Evolutionary conservation across 2,113 vertebrate species (phyloP), one percentile per base, ranked within the genome.

Genomic region (Melanotaenia duboulayi): DNA sequence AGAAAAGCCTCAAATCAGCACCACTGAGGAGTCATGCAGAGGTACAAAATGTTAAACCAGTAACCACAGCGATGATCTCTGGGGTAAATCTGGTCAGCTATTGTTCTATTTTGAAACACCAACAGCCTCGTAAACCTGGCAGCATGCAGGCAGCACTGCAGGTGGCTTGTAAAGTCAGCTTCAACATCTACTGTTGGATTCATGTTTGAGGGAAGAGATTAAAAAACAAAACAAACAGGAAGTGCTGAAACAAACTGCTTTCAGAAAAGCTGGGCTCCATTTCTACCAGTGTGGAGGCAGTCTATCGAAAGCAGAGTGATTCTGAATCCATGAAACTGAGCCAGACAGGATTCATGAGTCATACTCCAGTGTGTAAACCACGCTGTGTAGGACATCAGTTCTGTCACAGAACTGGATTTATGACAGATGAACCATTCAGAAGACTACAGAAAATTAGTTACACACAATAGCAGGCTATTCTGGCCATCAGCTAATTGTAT

Each of bases 401-500:
- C 44, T 42, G 51, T 65, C 52, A 5, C 56, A 78, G 71, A 62
- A 78, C 66, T 81, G 71, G 55, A 78, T 82, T 76, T 78, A 76
- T 51, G 35, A 55, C 74, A 73, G 65, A 84, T 87, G 83, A 86
- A 72, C 16, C 12, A 66, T 76, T 87, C 52, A 71, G 28, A 51
- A 60, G 56, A 65, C 65, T 32, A 37, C 64, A 24, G 1, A 69
- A 73, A 40, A 80, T 65, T 76, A 64, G 49, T 70, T 72, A 66
- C 65, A 78, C 60, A 80, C 83, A 84, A 76, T 65, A 67, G 70
- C 39, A 7, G 52, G 76, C 61, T 46, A 48, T 74, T 89, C 76
- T 81, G 73, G 40, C 73, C 74, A 81, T 77, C 65, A 65, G 82
- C 81, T 91, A 84, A 91, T 88, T 91, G 70, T 67, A 70, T 71